Evolutionary conservation across 37 sponge, comb jelly and placozoan genomes (phyloP).

Genomic region (Diacarnus erythraeanus): DNA sequence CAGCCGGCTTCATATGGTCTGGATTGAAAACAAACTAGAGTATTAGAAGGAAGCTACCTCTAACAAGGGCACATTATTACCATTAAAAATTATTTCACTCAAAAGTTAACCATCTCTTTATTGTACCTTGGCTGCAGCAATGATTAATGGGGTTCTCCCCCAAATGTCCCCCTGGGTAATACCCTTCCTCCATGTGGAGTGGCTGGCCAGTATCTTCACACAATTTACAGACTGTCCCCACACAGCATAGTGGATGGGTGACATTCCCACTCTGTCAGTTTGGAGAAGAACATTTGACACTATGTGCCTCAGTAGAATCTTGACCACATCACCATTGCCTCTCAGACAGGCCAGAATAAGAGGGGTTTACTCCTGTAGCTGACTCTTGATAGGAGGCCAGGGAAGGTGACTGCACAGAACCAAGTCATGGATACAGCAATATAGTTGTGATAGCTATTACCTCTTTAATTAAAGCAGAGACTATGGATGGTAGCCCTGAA

Average conservation of each 20-base stretch:
- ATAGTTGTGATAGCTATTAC: background rate
- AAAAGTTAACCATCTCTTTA: no score
- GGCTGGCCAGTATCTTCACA: constrained; percentile 10
- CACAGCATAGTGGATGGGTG: constrained; percentile 49
- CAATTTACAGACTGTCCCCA: constrained; percentile 46
- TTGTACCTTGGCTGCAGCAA: constrained; percentile 63
- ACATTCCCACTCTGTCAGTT: constrained; percentile 18
- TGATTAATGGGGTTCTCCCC: constrained; percentile 31
- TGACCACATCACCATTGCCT: constrained; percentile 28
- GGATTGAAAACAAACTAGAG: no score
- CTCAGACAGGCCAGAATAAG: constrained; percentile 44
- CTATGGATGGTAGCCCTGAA: background rate
- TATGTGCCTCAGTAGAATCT: constrained; percentile 49
- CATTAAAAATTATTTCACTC: no score
- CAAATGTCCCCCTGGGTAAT: constrained; percentile 23
- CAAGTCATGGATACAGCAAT: no score
- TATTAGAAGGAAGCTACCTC: no score
- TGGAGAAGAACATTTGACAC: background rate
- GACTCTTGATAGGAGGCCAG: background rate
- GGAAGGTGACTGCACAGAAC: background rate
- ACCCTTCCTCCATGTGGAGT: background rate
- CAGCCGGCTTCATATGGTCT: no score
- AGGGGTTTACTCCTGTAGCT: constrained; percentile 33
- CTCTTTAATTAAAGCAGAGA: constrained; percentile 30
- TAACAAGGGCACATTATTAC: no score